Conservation (phyloP, 23 tunicate species). For the Corella eumyota region DNA sequence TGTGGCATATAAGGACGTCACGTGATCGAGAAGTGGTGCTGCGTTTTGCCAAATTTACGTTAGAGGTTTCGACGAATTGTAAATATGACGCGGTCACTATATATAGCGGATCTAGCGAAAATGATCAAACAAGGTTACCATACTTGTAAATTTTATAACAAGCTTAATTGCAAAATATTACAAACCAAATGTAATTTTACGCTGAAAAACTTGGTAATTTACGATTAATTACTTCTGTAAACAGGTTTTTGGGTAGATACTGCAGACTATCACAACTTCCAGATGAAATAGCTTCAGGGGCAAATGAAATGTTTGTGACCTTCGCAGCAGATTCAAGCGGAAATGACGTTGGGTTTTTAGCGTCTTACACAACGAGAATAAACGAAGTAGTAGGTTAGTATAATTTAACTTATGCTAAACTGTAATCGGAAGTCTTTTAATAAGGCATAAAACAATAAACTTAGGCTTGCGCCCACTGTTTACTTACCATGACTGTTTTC, state of each 20-base stretch:
- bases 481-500: too few species aligned
- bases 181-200: too few species aligned
- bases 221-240: too few species aligned
- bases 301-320: conserved; percentile 65
- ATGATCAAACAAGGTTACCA: conserved; percentile 26
- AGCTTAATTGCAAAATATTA: too few species aligned
- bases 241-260: conserved; percentile 50
- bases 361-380: conserved; percentile 22
- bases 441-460: too few species aligned
- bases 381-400: too few species aligned
- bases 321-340: conserved; percentile 78
- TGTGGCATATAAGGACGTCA: conserved; percentile 55
- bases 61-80: conserved; percentile 51
- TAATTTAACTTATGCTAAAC: too few species aligned
- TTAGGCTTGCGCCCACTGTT: too few species aligned
- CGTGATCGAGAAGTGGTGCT: conserved; percentile 21
- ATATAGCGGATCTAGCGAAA: conserved; percentile 23
- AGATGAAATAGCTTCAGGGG: conserved; percentile 26
- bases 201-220: too few species aligned
- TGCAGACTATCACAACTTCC: conserved; percentile 43
- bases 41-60: conserved; percentile 33
- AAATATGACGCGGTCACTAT: conserved; percentile 57
- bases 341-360: conserved; percentile 58
- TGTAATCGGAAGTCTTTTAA: too few species aligned
- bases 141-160: too few species aligned